Conservation (phyloP, 2,888 invertebrate genomes). For the Digitonthophagus gazella region DNA sequence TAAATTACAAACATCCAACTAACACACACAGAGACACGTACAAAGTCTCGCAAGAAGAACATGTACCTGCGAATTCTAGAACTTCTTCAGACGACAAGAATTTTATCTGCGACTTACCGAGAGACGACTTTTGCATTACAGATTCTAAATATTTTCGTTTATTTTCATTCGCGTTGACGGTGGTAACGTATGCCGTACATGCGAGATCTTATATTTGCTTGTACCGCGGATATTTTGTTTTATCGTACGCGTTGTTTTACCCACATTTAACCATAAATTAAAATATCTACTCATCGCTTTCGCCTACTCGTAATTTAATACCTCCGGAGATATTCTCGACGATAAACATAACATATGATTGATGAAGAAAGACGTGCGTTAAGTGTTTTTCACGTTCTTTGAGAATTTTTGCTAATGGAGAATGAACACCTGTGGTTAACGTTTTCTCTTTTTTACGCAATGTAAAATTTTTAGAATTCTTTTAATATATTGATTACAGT, state of each 20-base stretch:
- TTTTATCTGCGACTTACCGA: neutral
- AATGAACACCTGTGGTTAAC: no score
- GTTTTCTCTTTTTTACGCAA: no score
- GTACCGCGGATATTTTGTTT: neutral
- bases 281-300: neutral
- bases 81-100: neutral
- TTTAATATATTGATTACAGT: no score
- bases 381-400: neutral
- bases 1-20: slow-evolving; percentile 32
- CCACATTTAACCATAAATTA: neutral
- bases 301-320: neutral
- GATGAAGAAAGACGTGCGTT: neutral
- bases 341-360: neutral
- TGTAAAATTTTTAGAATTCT: no score
- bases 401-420: neutral
- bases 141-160: neutral
- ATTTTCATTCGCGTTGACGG: neutral
- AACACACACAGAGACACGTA: slow-evolving; percentile 25
- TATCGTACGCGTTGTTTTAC: neutral
- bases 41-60: neutral
- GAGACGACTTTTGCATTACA: neutral
- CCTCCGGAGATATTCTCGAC: neutral
- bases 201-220: neutral
- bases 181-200: neutral
- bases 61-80: neutral